These are phyloP conservation scores for Panagrolaimus sp. DNA, from an alignment of 1,140 invertebrate genomes.

Conservation along the genomic window DNA sequence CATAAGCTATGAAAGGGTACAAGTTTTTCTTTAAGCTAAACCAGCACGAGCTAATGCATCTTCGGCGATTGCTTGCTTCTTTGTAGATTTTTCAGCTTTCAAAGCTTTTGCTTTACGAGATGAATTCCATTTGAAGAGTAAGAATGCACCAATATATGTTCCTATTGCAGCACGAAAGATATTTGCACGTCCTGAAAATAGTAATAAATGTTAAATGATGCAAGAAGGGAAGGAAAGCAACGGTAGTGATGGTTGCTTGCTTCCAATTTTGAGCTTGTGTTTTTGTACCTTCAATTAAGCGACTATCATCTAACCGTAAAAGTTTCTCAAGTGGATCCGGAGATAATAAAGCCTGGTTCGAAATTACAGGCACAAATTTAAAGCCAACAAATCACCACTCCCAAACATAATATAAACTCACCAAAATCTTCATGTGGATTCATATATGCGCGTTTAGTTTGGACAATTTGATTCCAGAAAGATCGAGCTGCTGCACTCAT, in stretches of 20 bases:
- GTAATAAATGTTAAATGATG: not conserved
- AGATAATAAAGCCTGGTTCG: too few relatives aligned
- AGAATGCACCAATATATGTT: slow-evolving; percentile 44
- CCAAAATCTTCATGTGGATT: slow-evolving; percentile 49
- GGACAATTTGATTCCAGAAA: slow-evolving; percentile 37
- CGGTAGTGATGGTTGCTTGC: too few relatives aligned
- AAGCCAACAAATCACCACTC: too few relatives aligned
- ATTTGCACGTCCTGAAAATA: slow-evolving; percentile 34
- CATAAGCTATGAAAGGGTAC: not conserved
- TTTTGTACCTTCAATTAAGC: too few relatives aligned
- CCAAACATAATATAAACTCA: slow-evolving; percentile 18
- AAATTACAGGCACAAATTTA: too few relatives aligned
- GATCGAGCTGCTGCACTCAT: slow-evolving; percentile 39
- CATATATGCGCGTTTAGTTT: slow-evolving; percentile 42
- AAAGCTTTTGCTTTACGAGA: slow-evolving; percentile 24
- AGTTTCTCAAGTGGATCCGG: too few relatives aligned
- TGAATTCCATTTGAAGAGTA: slow-evolving; percentile 45
- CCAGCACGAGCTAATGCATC: slow-evolving; percentile 1
- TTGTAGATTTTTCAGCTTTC: not conserved
- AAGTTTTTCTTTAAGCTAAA: not conserved
- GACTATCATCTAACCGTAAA: too few relatives aligned
- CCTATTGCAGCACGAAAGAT: slow-evolving; percentile 42
- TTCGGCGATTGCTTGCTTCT: not conserved
- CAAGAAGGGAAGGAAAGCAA: too few relatives aligned
- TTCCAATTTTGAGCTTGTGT: too few relatives aligned